Percentiles rank a stretch among this genome's conserved stretches.
Evolutionary conservation across 2,888 invertebrate genomes (phyloP).

Genomic region (Drosophila longiperda): DNA sequence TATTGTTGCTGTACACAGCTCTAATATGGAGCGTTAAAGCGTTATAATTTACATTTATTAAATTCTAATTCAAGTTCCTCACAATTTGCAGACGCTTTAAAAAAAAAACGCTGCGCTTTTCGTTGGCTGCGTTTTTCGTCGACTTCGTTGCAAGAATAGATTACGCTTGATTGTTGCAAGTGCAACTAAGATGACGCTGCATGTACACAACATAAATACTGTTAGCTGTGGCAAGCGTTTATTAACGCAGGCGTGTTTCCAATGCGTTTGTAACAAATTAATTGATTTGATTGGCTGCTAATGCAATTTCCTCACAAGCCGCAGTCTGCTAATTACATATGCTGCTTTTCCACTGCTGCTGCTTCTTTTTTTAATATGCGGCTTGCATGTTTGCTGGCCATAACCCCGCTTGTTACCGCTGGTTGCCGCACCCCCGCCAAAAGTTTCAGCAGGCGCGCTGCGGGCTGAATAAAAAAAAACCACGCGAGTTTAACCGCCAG

Average conservation of each 20-base stretch:
- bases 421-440: neutral
- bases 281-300: conserved; percentile 72
- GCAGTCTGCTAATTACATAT: conserved; percentile 65
- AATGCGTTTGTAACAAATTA: conserved; percentile 43
- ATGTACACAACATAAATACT: neutral
- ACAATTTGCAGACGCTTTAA: neutral
- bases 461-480: conserved; percentile 42
- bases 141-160: neutral
- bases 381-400: conserved; percentile 67
- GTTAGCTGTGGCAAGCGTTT: neutral
- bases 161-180: neutral
- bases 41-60: conserved; percentile 8
- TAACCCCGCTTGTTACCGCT: conserved; percentile 30
- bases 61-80: conserved; percentile 15
- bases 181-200: neutral
- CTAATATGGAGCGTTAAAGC: neutral
- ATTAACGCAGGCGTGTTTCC: conserved; percentile 10
- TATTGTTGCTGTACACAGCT: neutral
- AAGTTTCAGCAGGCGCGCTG: conserved; percentile 36
- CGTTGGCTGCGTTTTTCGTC: conserved; percentile 10
- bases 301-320: conserved; percentile 73
- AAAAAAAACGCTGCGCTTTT: neutral
- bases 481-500: conserved; percentile 57
- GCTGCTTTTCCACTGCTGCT: conserved; percentile 17
- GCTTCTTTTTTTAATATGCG: conserved; percentile 19